These are phyloP conservation scores for Marmota monax DNA, from an alignment of 2,113 vertebrate genomes.

Conservation along the genomic window DNA sequence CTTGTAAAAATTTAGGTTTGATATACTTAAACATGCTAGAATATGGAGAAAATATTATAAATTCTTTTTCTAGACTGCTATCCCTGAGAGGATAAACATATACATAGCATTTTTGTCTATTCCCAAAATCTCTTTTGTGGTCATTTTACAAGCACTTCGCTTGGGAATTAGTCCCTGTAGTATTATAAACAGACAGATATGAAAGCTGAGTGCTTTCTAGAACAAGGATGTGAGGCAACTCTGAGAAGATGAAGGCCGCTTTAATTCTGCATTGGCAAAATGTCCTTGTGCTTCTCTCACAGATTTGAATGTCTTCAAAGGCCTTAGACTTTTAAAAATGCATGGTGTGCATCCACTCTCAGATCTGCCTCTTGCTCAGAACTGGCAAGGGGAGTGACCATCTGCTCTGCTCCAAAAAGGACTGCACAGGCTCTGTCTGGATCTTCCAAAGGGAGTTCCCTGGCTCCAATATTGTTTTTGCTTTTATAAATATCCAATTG, in stretches of 20 bases:
- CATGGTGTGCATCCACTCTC: neutral
- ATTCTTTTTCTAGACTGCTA: neutral
- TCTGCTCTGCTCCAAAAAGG: neutral
- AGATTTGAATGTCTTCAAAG: neutral
- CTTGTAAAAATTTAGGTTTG: neutral
- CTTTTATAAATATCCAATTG: neutral
- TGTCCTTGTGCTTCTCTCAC: neutral
- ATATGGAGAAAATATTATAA: neutral
- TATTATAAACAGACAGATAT: neutral
- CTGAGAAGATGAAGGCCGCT: conserved; percentile 48
- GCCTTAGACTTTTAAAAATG: neutral
- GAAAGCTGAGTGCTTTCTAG: conserved; percentile 13
- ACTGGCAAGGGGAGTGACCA: neutral
- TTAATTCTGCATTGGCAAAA: conserved; percentile 13
- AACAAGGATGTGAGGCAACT: neutral
- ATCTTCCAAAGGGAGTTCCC: neutral
- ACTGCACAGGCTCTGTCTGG: neutral
- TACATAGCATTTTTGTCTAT: neutral
- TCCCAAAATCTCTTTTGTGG: neutral
- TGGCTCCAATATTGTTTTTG: neutral
- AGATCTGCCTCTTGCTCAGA: neutral
- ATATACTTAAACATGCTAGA: neutral
- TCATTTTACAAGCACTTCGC: neutral
- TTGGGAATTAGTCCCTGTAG: neutral
- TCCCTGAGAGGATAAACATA: neutral